Base-by-base conservation (phyloP, 2,113 vertebrate genomes). In the Eleginops maclovinus region DNA sequence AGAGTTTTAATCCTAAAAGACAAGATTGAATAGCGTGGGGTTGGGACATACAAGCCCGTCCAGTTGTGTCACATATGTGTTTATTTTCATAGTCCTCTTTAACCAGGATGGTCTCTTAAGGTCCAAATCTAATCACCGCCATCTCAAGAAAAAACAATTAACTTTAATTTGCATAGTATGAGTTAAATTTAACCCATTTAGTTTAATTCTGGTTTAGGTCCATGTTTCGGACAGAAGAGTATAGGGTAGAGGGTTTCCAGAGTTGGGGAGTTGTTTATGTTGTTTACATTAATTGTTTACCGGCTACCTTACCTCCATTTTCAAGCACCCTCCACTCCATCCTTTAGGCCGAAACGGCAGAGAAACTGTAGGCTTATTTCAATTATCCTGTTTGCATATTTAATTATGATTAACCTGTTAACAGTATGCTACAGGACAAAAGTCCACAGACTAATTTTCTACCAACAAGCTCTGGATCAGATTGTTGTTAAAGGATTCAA, bases 271-370 rank as follows among this genome's bases (percentile, higher is more conserved):
- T 51, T 75, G 69, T 87, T 88, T 75, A 66, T 79, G 41, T 75
- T 70, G 49, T 72, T 72, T 51, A 72, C 71, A 15, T 40, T 72
- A 64, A 72, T 65, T 88, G 67, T 70, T 88, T 73, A 72, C 60
- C 6, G 26, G 49, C 65, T 59, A 63, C 58, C 40, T 83, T 81
- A 68, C 53, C 77, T 47, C 69, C 19, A 36, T 74, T 53, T 67
- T 12, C 50, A 43, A 26, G 12, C 40, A 44, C 16, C 53, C 22
- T 54, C 28, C 50, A 10, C 8, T 55, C 36, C 69, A 71, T 65
- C 36, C 36, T 75, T 61, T 60, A 28, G 85, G 60, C 61, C 67
- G n/a, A 78, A 81, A 80, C 78, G 60, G 87, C 82, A 58, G 13
- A 58, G 13, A 59, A 44, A 62, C 50, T 17, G 17, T 64, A 19